These are phyloP conservation scores for Lerema accius DNA, from an alignment of 1,140 invertebrate genomes.

Conservation along the genomic window DNA sequence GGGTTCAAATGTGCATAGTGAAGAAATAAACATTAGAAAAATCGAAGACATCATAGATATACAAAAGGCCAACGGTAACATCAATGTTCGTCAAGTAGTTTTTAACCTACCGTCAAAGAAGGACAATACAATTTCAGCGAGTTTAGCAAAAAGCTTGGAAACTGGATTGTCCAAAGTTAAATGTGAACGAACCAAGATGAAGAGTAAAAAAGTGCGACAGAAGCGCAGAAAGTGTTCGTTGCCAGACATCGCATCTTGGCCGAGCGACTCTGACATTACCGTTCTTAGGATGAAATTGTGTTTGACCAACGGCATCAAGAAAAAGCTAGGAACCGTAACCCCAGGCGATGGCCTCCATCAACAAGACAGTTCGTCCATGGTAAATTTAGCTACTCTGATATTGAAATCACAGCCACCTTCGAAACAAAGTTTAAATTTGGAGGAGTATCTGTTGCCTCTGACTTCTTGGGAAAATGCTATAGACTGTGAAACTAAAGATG, in stretches of 20 bases:
- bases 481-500: slow-evolving; percentile 31
- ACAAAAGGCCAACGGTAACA: slow-evolving; percentile 69
- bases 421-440: slow-evolving; percentile 58
- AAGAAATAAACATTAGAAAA: slow-evolving; percentile 59
- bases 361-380: slow-evolving; percentile 67
- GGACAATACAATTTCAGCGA: slow-evolving; percentile 48
- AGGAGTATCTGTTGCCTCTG: slow-evolving; percentile 66
- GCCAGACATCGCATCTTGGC: slow-evolving; percentile 65
- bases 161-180: slow-evolving; percentile 54
- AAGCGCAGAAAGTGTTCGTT: slow-evolving; percentile 50
- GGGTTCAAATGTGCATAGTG: slow-evolving; percentile 44
- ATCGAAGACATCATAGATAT: slow-evolving; percentile 76
- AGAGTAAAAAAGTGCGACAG: slow-evolving; percentile 49
- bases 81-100: slow-evolving; percentile 62
- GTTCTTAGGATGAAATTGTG: slow-evolving; percentile 69
- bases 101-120: slow-evolving; percentile 59
- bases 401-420: slow-evolving; percentile 60
- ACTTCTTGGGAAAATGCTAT: slow-evolving; percentile 66
- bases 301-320: slow-evolving; percentile 47
- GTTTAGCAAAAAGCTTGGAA: slow-evolving; percentile 57
- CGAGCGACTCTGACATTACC: slow-evolving; percentile 75
- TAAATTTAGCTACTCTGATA: slow-evolving; percentile 72
- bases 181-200: slow-evolving; percentile 45
- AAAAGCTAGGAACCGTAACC: slow-evolving; percentile 47
- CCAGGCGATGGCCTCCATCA: slow-evolving; percentile 69